Percentiles rank a stretch among this genome's conserved stretches.
phyloP scores from a whole-genome alignment of 1,140 invertebrate species.

The Ridgeia piscesae region DNA sequence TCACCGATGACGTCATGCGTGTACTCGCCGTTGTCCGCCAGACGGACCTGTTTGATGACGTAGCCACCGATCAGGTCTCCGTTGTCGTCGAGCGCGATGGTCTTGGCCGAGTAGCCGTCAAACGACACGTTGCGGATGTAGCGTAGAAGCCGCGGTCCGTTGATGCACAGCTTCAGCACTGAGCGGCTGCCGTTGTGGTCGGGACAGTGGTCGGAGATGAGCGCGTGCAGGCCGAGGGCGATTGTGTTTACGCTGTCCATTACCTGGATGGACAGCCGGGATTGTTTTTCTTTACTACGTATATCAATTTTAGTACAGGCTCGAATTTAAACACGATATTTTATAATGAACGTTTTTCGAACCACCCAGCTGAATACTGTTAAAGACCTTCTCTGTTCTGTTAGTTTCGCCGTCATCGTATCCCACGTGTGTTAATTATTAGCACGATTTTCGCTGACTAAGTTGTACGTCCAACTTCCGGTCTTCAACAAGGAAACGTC shows the following conservation, averaged over 20 bases:
- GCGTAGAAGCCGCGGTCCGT: not conserved
- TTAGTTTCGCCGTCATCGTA: not conserved
- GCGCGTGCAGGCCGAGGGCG: not conserved
- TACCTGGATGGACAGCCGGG: not conserved
- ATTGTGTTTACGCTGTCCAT: not conserved
- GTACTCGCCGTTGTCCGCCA: not conserved
- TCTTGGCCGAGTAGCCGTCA: slow-evolving; percentile 11
- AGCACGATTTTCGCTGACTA: too few species aligned
- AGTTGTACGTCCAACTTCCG: too few species aligned
- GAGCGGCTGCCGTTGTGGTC: slow-evolving; percentile 4
- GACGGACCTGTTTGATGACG: slow-evolving; percentile 9
- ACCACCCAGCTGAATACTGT: not conserved
- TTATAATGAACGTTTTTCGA: not conserved
- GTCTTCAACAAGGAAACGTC: too few species aligned
- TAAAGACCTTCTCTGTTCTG: not conserved
- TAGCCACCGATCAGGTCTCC: slow-evolving; percentile 2
- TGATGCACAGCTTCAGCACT: not conserved
- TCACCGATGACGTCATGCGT: not conserved
- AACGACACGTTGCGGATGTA: slow-evolving; percentile 19
- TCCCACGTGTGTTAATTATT: too few species aligned
- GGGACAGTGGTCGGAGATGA: not conserved
- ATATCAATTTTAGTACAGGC: too few species aligned
- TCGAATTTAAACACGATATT: not conserved
- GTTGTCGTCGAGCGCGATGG: not conserved
- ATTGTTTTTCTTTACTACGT: not conserved